Evolutionary conservation across 2,888 invertebrate genomes (phyloP).

Genomic region (Calameuta filiformis): DNA sequence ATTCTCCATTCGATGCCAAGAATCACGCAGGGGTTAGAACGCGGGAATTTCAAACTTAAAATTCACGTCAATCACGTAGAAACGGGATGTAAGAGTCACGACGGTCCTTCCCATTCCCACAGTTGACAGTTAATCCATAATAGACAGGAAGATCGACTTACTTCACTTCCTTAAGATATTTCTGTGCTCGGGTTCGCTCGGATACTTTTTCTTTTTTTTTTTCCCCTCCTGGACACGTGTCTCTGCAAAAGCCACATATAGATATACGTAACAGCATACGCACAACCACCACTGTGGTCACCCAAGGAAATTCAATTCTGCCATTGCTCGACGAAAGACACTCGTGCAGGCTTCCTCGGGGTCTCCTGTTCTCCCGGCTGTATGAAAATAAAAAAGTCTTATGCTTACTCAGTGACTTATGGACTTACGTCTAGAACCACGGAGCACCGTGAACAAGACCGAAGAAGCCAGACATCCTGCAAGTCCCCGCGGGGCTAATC

Average conservation of each 20-base stretch:
- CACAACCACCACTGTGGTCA: not conserved
- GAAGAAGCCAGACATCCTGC: conserved; percentile 63
- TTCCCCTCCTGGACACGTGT: not conserved
- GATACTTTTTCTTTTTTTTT: not conserved
- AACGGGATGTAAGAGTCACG: not conserved
- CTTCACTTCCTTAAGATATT: not conserved
- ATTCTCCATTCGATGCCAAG: not conserved
- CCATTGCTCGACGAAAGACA: conserved; percentile 48
- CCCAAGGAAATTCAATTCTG: conserved; percentile 54
- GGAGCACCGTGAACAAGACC: conserved; percentile 19
- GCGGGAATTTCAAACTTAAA: not conserved
- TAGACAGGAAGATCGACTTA: not conserved
- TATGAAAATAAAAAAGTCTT: conserved; percentile 37
- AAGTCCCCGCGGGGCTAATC: conserved; percentile 58
- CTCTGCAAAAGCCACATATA: not conserved
- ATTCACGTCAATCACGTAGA: not conserved
- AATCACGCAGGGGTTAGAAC: not conserved
- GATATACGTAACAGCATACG: not conserved
- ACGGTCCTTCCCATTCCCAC: not conserved
- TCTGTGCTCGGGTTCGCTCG: not conserved
- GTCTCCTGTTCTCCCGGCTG: conserved; percentile 39
- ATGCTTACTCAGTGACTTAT: conserved; percentile 59
- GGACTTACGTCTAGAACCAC: conserved; percentile 34
- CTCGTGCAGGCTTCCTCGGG: conserved; percentile 44
- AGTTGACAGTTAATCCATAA: not conserved